Conservation (phyloP, 1,140 invertebrate genomes). For the Archivesica marissinica region DNA sequence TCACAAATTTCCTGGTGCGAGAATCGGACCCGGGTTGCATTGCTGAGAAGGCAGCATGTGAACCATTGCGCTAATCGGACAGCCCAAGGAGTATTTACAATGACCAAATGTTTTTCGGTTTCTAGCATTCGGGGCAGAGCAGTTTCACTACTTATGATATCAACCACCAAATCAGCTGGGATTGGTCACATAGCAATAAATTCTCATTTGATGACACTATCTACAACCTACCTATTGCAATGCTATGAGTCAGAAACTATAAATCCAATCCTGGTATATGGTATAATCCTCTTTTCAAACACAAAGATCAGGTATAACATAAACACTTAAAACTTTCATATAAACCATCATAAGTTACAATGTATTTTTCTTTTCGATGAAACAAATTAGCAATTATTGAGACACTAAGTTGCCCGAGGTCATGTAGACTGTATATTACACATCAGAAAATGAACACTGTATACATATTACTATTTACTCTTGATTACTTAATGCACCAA, state of each 20-base stretch:
- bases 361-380: slow-evolving; percentile 12
- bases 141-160: too few species aligned
- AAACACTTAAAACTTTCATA: not conserved
- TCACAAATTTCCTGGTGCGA: too few species aligned
- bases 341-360: not conserved
- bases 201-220: too few species aligned
- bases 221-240: too few species aligned
- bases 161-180: too few species aligned
- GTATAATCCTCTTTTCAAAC: slow-evolving; percentile 33
- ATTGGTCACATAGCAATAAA: too few species aligned
- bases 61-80: too few species aligned
- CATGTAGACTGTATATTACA: slow-evolving; percentile 21
- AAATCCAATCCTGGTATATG: not conserved
- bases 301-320: not conserved
- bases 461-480: not conserved
- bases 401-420: slow-evolving; percentile 7
- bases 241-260: slow-evolving; percentile 29
- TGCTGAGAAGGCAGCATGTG: too few species aligned
- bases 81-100: too few species aligned
- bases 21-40: too few species aligned
- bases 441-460: not conserved
- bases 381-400: slow-evolving; percentile 16
- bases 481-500: not conserved
- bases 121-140: too few species aligned
- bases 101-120: too few species aligned